Evolutionary conservation across 1,140 invertebrate genomes (phyloP).

Genomic region (Lineus longissimus): DNA sequence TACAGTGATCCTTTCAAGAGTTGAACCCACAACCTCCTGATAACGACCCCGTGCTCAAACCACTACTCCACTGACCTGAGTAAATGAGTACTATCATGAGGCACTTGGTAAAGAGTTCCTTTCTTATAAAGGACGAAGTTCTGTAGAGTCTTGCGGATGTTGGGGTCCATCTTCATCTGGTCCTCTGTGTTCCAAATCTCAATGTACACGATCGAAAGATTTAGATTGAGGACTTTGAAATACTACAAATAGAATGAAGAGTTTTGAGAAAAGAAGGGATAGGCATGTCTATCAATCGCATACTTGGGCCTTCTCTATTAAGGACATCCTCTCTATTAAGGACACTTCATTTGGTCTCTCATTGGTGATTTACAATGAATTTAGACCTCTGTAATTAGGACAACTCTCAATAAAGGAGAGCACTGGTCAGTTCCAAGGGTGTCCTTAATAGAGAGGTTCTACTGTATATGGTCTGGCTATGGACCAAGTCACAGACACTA

Average conservation of each 20-base stretch:
- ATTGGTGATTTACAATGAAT: background rate
- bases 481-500: too few species aligned
- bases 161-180: constrained; percentile 67
- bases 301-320: too few species aligned
- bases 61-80: constrained; percentile 70
- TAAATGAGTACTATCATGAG: constrained; percentile 85
- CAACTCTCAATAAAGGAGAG: background rate
- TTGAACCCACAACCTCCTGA: background rate
- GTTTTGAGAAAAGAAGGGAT: background rate
- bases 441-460: too few species aligned
- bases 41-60: background rate
- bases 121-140: constrained; percentile 87
- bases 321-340: too few species aligned
- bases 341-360: too few species aligned
- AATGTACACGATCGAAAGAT: constrained; percentile 90
- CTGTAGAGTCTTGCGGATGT: constrained; percentile 67
- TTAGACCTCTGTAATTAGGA: background rate
- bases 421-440: too few species aligned
- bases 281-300: background rate
- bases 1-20: background rate
- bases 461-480: too few species aligned
- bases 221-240: constrained; percentile 85
- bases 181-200: constrained; percentile 89
- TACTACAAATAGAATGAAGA: constrained; percentile 63
- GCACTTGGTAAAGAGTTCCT: constrained; percentile 74